Evolutionary conservation across 2,888 invertebrate species (phyloP), one percentile per base, ranked within the genome.

Genomic region (Conistra vaccinii): DNA sequence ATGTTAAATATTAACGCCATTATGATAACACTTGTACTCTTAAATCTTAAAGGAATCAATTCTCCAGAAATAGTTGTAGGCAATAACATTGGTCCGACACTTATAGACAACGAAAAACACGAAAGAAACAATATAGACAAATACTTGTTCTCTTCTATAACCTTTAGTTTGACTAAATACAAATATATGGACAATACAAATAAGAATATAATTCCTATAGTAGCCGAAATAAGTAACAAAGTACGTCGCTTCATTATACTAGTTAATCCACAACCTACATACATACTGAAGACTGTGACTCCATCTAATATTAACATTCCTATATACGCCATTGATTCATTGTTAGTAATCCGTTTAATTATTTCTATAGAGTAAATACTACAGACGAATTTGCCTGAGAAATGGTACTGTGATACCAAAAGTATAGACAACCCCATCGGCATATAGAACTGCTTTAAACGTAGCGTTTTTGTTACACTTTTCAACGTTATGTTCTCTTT

Each of bases 181-280:
- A 68, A 42, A 69, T 60, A 60, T 32, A 42, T 23, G 4, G 68
- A 69, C n/a, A 69, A 6, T 42, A 60, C 3, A 23, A 69, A 69
- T 42, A 60, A 29, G 29, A 60, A 60, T 58, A 10, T 45, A 23
- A 69, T 60, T 60, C 61, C 60, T 10, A 60, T 6, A 29, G 61
- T 10, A 10, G 68, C 42, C 6, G 60, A 17, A 42, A 17, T 60
- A 17, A 69, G 17, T 4, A 60, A 42, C 42, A 69, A 42, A 42
- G 68, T 69, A 6, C 68, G 68, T 42, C 60, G 29, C 60, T 69
- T 69, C 60, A 60, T 42, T 29, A 69, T 69, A 60, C 29, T 69
- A 42, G 61, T 17, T 42, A 69, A 60, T 39, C 42, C 61, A 42
- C 29, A 69, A 3, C 68, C 68, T 20, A 42, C 12, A 69, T 69